These are phyloP conservation scores for Plagodis pulveraria DNA, from an alignment of 2,888 invertebrate species.

Conservation along the genomic window DNA sequence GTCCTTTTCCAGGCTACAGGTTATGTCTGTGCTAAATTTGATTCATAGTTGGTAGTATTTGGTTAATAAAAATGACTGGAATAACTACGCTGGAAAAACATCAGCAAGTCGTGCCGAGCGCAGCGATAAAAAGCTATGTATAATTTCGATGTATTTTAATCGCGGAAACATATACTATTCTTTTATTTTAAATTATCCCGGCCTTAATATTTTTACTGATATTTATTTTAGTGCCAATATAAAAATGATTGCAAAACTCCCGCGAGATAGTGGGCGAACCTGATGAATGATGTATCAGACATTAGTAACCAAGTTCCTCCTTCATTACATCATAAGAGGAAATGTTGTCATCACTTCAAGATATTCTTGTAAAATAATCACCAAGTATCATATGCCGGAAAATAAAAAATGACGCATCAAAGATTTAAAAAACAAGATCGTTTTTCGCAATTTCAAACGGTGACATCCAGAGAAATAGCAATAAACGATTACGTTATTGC, in stretches of 20 bases:
- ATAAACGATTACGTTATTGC: slow-evolving; percentile 15
- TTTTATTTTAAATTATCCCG: too few relatives aligned
- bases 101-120: too few relatives aligned
- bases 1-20: too few relatives aligned
- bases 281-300: slow-evolving; percentile 7
- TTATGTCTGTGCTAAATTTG: too few relatives aligned
- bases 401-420: background rate
- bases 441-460: background rate
- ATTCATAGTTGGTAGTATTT: too few relatives aligned
- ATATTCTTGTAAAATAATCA: background rate
- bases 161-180: too few relatives aligned
- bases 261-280: slow-evolving; percentile 3
- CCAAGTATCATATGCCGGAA: slow-evolving; percentile 12
- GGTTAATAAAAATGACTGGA: too few relatives aligned
- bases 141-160: too few relatives aligned
- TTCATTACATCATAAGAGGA: slow-evolving; percentile 12
- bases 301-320: background rate
- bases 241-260: background rate
- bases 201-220: background rate
- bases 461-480: background rate
- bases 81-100: too few relatives aligned
- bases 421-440: background rate
- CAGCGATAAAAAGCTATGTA: too few relatives aligned
- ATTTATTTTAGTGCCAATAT: background rate
- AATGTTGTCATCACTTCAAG: slow-evolving; percentile 14